Base-by-base conservation (phyloP, 1,140 invertebrate genomes). In the Dreissena polymorpha region DNA sequence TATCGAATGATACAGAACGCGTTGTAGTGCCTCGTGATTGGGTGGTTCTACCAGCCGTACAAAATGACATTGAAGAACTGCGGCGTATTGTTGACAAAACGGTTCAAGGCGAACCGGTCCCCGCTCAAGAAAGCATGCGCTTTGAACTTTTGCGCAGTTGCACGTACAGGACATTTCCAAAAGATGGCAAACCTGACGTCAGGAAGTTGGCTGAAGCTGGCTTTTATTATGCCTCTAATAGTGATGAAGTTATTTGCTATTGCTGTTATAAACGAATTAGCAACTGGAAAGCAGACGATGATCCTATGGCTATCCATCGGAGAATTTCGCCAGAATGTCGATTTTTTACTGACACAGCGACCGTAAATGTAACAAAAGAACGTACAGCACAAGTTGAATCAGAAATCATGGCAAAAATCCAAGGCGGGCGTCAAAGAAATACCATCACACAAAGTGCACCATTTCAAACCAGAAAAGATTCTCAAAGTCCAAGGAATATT, bases 111-210 rank as follows among this genome's bases (percentile, higher is more conserved):
- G 39, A 76, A 23, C 53, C 49, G 53, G 74, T 76, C 13, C 63
- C 63, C 18, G 51, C 76, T n/a, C 67, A 79, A 25, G 23, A 60
- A 16, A 69, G 67, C 14, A 79, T 79, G 76, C 21, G 57, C 2
- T 79, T 70, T 79, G 76, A 79, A 55, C 55, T 79, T 50, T n/a
- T 79, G 0, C 27, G 76, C 21, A 50, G 69, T 13, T 79, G 27
- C 21, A 79, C 76, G 0, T 23, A 60, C 2, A 16, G 55, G 39
- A 53, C 67, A 12, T 70, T 55, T 53, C 76, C 67, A 10, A 71
- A 39, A 63, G 51, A 63, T 0, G 51, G 70, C 29, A 68, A 69
- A 29, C 76, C 76, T 13, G 69, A 39, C 23, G 65, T 63, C 23
- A 79, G 51, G 18, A 70, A 55, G 63, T 16, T 78, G 10, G 65